phyloP scores from a whole-genome alignment of 2,797 vertebrate genomes.

The Acanthurus tractus region DNA sequence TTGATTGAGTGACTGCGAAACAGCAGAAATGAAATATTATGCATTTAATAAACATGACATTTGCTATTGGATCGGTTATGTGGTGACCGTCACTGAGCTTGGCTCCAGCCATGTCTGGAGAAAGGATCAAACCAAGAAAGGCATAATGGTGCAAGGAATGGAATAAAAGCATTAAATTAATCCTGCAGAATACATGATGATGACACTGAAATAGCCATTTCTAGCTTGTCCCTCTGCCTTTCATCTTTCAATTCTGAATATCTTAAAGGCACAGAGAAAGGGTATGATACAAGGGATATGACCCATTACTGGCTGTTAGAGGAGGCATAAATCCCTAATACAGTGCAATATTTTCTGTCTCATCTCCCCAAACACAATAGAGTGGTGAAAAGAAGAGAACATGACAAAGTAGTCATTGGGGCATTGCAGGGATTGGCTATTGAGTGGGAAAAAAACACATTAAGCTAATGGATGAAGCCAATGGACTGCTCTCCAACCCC shows the following conservation, averaged over 20 bases:
- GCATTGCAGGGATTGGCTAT: conserved; percentile 59
- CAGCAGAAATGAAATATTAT: too few species aligned
- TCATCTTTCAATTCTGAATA: conserved; percentile 5
- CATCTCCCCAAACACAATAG: conserved; percentile 41
- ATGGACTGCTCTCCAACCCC: conserved; percentile 52
- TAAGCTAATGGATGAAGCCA: conserved; percentile 79
- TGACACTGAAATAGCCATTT: not conserved
- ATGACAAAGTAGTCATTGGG: conserved; percentile 56
- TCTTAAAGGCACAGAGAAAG: conserved; percentile 4
- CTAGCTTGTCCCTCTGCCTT: not conserved
- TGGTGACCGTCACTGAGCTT: not conserved
- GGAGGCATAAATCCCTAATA: conserved; percentile 22
- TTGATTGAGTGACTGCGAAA: too few species aligned
- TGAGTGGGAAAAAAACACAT: conserved; percentile 71
- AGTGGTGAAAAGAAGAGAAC: conserved; percentile 50
- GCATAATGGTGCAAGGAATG: not conserved
- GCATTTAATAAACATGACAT: not conserved
- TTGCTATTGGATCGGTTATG: not conserved
- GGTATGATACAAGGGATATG: not conserved
- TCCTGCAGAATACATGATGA: not conserved
- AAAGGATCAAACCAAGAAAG: not conserved
- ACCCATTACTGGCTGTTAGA: conserved; percentile 24
- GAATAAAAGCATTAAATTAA: not conserved
- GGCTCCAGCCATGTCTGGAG: not conserved
- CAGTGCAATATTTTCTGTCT: conserved; percentile 27